These are phyloP conservation scores for Probaryconus sp. DNA, from an alignment of 1,140 invertebrate genomes.

Conservation along the genomic window DNA sequence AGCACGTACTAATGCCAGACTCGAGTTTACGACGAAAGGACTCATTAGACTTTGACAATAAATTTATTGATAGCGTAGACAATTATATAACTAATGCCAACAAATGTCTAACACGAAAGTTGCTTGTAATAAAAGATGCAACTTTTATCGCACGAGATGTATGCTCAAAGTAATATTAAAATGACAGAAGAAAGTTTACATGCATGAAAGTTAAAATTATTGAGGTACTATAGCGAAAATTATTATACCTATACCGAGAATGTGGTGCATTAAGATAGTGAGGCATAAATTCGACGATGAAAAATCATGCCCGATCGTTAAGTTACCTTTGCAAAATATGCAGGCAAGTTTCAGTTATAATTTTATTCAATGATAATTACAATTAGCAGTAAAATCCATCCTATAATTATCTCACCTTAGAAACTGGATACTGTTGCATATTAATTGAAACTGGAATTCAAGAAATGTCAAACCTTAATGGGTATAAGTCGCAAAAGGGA, in stretches of 20 bases:
- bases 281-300: slow-evolving; percentile 25
- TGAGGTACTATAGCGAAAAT: slow-evolving; percentile 43
- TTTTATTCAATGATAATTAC: too few species aligned
- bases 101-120: slow-evolving; percentile 35
- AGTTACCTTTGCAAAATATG: too few species aligned
- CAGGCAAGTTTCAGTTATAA: too few species aligned
- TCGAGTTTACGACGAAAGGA: too few species aligned
- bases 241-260: slow-evolving; percentile 41
- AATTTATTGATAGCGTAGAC: slow-evolving; percentile 13
- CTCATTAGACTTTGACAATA: neutral
- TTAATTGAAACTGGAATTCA: slow-evolving; percentile 36
- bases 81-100: slow-evolving; percentile 32
- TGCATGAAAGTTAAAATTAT: slow-evolving; percentile 48
- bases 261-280: slow-evolving; percentile 44
- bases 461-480: slow-evolving; percentile 49
- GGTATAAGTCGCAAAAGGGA: slow-evolving; percentile 39
- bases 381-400: slow-evolving; percentile 20
- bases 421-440: slow-evolving; percentile 16
- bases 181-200: slow-evolving; percentile 53
- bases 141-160: slow-evolving; percentile 40
- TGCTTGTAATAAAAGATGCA: slow-evolving; percentile 44
- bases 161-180: slow-evolving; percentile 37
- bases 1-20: too few species aligned
- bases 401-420: slow-evolving; percentile 10
- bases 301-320: slow-evolving; percentile 21